Conservation (phyloP, 2,113 vertebrate species). For the Syngnathus scovelli region DNA sequence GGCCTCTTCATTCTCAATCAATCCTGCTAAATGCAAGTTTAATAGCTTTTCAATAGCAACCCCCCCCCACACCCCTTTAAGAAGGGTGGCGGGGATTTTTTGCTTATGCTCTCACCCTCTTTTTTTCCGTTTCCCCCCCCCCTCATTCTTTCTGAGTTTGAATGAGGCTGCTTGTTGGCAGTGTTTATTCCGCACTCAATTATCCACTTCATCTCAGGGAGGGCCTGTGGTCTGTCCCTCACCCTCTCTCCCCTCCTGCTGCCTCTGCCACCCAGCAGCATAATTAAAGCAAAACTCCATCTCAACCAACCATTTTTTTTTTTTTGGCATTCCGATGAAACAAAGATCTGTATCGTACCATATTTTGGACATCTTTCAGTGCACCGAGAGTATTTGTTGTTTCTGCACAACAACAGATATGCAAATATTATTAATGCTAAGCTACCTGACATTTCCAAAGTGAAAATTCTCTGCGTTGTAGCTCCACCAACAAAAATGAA, state of each 20-base stretch:
- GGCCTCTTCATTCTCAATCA: conserved; percentile 81
- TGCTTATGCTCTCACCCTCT: conserved; percentile 53
- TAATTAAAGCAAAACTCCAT: conserved; percentile 53
- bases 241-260: conserved; percentile 16
- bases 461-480: background rate
- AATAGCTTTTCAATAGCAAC: conserved; percentile 80
- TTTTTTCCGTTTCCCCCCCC: conserved; percentile 19
- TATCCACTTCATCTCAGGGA: conserved; percentile 73
- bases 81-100: conserved; percentile 68
- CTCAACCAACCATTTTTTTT: background rate
- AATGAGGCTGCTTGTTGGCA: conserved; percentile 62
- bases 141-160: conserved; percentile 34
- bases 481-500: background rate
- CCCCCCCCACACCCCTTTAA: conserved; percentile 62
- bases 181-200: conserved; percentile 76
- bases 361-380: background rate
- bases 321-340: background rate
- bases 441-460: no score
- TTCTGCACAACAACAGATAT: background rate
- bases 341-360: background rate
- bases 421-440: background rate
- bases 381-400: background rate
- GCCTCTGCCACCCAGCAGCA: conserved; percentile 40
- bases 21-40: conserved; percentile 81
- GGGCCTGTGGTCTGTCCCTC: conserved; percentile 32